Percentiles rank a stretch among this genome's conserved stretches.
phyloP scores from a whole-genome alignment of 2,113 vertebrate species.

The Carassius carassius region DNA sequence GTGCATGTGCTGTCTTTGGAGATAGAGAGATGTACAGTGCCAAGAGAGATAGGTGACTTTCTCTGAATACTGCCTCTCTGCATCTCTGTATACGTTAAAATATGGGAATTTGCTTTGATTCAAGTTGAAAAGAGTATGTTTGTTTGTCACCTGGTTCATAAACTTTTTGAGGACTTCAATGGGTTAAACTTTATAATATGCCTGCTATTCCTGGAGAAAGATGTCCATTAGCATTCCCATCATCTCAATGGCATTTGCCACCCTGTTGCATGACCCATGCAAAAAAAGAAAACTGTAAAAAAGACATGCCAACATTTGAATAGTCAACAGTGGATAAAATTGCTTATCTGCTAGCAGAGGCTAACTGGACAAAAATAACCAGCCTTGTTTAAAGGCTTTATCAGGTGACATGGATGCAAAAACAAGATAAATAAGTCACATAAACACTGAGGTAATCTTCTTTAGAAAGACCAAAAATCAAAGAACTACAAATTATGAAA shows the following conservation, averaged over 20 bases:
- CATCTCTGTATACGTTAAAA: constrained; percentile 5
- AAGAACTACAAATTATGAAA: not conserved
- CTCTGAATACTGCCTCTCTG: not conserved
- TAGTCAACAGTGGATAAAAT: not conserved
- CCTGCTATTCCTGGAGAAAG: not conserved
- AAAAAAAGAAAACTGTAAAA: not conserved
- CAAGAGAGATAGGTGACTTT: constrained; percentile 37
- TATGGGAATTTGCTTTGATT: not conserved
- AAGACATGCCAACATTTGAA: not conserved
- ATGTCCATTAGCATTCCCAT: not conserved
- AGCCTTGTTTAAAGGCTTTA: not conserved
- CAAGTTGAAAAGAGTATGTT: not conserved
- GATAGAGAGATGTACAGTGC: constrained; percentile 49
- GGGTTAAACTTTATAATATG: not conserved
- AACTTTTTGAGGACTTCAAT: not conserved
- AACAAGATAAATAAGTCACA: not conserved
- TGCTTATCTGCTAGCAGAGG: not conserved
- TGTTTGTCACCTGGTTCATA: not conserved
- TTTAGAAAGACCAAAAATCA: not conserved
- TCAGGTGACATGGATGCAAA: not conserved
- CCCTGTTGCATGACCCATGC: not conserved
- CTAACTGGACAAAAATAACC: not conserved
- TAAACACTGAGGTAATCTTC: not conserved
- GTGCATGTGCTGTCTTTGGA: constrained; percentile 51
- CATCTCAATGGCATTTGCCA: not conserved